Base-by-base conservation (phyloP, 1,140 invertebrate species). In the Cotesia typhae region DNA sequence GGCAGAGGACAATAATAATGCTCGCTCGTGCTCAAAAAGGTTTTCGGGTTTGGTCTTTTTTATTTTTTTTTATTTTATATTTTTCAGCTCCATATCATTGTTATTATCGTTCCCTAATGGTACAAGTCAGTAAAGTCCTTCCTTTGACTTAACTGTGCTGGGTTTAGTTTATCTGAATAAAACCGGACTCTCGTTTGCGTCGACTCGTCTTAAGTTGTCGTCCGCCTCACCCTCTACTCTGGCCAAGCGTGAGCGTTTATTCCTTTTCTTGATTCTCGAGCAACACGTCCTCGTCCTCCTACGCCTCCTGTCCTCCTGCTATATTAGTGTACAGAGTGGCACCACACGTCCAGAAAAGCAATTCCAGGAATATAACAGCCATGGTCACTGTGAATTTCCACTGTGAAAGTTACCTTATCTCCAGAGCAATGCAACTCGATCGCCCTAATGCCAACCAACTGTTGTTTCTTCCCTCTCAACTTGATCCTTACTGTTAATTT, bases 1-100 rank as follows among this genome's bases (percentile, higher is more conserved):
- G 14, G 36, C 12, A 67, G 66, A 28, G 51, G 52, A 67, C 66
- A 67, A 67, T 67, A 67, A 67, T 67, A 67, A 67, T 67, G 66
- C 66, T 67, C 66, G 66, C 66, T 67, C 66, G 66, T 67, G 66
- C 66, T 67, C 66, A 67, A 67, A 51, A 67, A 67, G 66, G 66
- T 28, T 67, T 55, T 67, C 66, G 12, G 63, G 36, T 65, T 38
- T 65, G 12, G n/a, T 9, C 38, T n/a, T 37, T 65, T 52, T 52
- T 36, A 12, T 14, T 59, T 20, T 59, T 37, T 65, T 52, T 52
- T 36, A 12, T 14, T 59, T 20, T 59, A 17, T 20, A 20, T 59
- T 59, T 55, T 59, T 59, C 20, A 59, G 20, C 9, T 28, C 60
- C 41, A 17, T 67, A 67, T 67, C 41, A 67, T 67, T 67, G 41